Percentiles rank a stretch among this genome's conserved stretches.
phyloP scores from a whole-genome alignment of 2,888 invertebrate species.

The Lepidonotus clava region DNA sequence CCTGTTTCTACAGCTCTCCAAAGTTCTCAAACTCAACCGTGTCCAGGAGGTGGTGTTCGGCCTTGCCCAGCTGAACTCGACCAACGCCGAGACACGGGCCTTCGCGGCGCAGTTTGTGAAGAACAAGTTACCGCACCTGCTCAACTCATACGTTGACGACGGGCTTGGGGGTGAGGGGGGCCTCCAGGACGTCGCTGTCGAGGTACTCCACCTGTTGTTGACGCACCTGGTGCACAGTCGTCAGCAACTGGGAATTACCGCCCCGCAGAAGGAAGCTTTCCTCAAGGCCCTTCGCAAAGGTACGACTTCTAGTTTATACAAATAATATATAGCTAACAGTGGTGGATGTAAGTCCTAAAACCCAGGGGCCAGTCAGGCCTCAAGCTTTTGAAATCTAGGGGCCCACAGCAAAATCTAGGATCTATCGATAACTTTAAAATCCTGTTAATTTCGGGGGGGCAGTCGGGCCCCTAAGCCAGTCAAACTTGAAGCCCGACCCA shows the following conservation, averaged over 20 bases:
- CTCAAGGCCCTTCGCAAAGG: constrained; percentile 88
- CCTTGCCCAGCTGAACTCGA: constrained; percentile 90
- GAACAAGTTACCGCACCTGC: constrained; percentile 89
- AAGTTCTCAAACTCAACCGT: constrained; percentile 91
- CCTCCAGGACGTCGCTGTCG: constrained; percentile 93
- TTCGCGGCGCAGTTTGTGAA: constrained; percentile 90
- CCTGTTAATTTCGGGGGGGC: no score
- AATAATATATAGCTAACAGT: neutral
- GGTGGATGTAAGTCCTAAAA: neutral
- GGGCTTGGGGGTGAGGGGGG: constrained; percentile 81
- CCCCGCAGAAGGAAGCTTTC: constrained; percentile 90
- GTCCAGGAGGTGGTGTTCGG: constrained; percentile 96
- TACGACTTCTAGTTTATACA: constrained; percentile 60
- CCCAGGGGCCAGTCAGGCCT: neutral
- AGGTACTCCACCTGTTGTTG: constrained; percentile 91
- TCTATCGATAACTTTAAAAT: neutral
- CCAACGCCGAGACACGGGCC: constrained; percentile 87
- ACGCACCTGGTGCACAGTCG: constrained; percentile 82
- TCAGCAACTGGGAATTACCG: constrained; percentile 83
- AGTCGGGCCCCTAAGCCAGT: no score
- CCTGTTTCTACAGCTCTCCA: constrained; percentile 91
- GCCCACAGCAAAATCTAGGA: no score
- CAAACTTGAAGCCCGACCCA: no score
- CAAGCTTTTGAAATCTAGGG: neutral
- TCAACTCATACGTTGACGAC: constrained; percentile 87